phyloP scores from a whole-genome alignment of 2,797 vertebrate genomes.

The Hippopotamyrus pictus region DNA sequence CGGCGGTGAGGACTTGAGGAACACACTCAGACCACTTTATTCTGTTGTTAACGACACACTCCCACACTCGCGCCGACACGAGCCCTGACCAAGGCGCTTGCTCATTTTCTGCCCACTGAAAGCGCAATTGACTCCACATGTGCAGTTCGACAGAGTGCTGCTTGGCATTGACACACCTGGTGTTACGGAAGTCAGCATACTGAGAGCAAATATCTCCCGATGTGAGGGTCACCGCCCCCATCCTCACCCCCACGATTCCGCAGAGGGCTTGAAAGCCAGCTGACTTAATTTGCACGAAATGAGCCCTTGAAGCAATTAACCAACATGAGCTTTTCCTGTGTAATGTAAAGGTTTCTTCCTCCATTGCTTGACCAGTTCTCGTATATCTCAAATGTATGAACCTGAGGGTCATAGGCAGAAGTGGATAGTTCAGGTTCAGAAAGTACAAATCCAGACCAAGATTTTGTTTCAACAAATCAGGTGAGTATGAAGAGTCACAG shows the following conservation, averaged over 20 bases:
- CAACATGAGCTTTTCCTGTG: background rate
- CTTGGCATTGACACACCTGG: background rate
- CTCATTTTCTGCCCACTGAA: conserved; percentile 11
- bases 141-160: background rate
- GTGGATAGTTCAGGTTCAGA: background rate
- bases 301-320: background rate
- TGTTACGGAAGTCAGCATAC: background rate
- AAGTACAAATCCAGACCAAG: background rate
- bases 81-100: background rate
- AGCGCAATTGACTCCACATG: background rate
- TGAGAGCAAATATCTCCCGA: background rate
- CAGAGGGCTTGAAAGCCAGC: background rate
- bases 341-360: background rate
- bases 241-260: background rate
- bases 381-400: background rate
- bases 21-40: background rate
- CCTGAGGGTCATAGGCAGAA: background rate
- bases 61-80: background rate
- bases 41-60: background rate
- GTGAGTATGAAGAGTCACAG: background rate
- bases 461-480: background rate
- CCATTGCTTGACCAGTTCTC: background rate
- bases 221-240: background rate
- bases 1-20: background rate
- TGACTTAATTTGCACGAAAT: background rate